phyloP scores from a whole-genome alignment of 2,113 vertebrate species.

The Mobula hypostoma region DNA sequence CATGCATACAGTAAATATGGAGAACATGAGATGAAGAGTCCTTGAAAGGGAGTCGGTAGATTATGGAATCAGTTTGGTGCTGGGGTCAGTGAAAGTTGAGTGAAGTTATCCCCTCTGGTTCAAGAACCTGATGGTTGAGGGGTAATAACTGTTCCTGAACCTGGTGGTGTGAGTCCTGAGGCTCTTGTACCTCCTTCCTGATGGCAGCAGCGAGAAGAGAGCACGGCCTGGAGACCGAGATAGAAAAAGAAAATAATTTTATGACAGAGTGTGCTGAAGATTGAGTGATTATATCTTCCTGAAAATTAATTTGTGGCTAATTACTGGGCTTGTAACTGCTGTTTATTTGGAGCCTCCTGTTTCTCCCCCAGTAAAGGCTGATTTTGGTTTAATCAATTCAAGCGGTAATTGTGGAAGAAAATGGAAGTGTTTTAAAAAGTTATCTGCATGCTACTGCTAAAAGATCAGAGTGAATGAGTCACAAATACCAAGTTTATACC shows the following conservation, averaged over 20 bases:
- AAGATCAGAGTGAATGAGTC: slow-evolving; percentile 19
- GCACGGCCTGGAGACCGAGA: background rate
- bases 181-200: too few relatives aligned
- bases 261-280: too few relatives aligned
- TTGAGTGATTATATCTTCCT: background rate
- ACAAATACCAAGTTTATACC: background rate
- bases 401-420: background rate
- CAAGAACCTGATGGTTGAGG: too few relatives aligned
- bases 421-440: background rate
- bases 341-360: background rate
- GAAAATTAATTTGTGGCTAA: background rate
- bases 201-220: too few relatives aligned
- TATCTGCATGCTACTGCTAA: background rate
- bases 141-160: too few relatives aligned
- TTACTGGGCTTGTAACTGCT: background rate
- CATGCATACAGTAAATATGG: too few relatives aligned
- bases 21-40: too few relatives aligned
- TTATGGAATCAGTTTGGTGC: too few relatives aligned
- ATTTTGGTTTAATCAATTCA: background rate
- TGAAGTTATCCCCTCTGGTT: too few relatives aligned
- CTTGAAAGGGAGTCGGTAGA: too few relatives aligned
- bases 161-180: too few relatives aligned
- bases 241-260: background rate
- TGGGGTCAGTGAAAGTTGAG: too few relatives aligned
- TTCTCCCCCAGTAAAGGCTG: background rate